These are phyloP conservation scores for Odobenus rosmarus DNA, from an alignment of 2,113 vertebrate species.

Conservation along the genomic window DNA sequence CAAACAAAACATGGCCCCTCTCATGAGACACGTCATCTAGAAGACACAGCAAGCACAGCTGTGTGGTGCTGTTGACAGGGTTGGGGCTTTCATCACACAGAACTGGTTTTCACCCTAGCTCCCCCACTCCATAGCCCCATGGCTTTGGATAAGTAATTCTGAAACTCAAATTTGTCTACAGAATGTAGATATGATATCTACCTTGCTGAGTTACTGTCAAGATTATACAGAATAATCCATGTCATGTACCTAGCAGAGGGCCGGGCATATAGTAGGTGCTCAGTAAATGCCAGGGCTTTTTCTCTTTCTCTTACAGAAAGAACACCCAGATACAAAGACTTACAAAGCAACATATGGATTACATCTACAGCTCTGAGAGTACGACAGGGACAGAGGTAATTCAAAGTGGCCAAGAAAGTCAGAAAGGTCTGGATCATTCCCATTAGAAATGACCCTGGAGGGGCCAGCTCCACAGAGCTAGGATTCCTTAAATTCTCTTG, in stretches of 20 bases:
- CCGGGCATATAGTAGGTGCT: background rate
- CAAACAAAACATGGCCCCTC: background rate
- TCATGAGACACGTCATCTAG: background rate
- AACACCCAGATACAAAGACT: background rate
- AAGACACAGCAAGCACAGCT: background rate
- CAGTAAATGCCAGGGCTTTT: background rate
- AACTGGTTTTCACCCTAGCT: background rate
- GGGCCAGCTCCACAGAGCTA: background rate
- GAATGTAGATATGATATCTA: background rate
- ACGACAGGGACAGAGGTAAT: background rate
- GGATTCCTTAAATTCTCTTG: background rate
- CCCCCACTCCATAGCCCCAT: fast-evolving
- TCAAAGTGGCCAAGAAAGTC: background rate
- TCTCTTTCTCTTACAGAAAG: background rate
- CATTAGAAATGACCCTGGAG: background rate
- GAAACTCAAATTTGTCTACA: background rate
- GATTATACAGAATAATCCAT: too few species aligned
- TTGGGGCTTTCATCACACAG: background rate
- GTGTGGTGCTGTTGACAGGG: background rate
- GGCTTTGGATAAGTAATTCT: background rate
- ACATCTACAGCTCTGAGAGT: background rate
- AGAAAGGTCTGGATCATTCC: background rate
- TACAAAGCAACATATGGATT: background rate
- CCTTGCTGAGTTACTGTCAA: background rate
- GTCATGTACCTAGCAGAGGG: background rate